A percentile compares a stretch with the other conserved stretches of the same genome.
phyloP scores from a whole-genome alignment of 2,797 vertebrate species.

The Acanthornis magna region DNA sequence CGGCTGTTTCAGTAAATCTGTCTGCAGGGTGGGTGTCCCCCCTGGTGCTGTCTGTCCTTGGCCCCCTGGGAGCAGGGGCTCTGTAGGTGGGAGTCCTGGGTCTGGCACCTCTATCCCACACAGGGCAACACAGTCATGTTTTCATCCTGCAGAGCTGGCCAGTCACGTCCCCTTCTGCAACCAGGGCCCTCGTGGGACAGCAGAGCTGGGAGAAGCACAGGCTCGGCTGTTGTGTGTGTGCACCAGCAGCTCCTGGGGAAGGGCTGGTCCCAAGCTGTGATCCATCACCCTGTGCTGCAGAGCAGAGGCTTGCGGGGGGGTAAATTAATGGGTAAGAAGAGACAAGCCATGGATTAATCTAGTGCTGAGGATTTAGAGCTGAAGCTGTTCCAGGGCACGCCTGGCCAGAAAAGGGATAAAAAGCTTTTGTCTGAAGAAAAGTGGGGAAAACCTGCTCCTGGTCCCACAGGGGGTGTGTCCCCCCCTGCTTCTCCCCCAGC shows the following conservation, averaged over 20 bases:
- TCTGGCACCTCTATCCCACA: too few relatives aligned
- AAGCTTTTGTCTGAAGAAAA: background rate
- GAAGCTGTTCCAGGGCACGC: background rate
- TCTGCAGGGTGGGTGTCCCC: background rate
- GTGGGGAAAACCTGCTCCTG: background rate
- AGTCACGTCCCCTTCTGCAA: background rate
- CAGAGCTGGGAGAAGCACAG: background rate
- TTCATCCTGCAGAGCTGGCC: background rate
- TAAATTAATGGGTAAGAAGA: background rate
- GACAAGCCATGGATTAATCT: background rate
- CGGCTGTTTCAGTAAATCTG: slow-evolving; percentile 60
- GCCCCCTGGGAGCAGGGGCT: background rate
- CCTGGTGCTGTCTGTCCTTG: background rate
- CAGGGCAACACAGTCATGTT: accelerated
- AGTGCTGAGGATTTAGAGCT: background rate
- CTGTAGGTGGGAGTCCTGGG: background rate
- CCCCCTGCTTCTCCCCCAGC: background rate
- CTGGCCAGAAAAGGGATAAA: background rate
- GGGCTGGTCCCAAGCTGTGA: background rate
- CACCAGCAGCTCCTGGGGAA: background rate
- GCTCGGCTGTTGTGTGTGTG: background rate
- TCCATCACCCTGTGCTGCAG: background rate
- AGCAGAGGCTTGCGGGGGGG: accelerated
- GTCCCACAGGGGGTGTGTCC: background rate
- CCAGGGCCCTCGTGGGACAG: background rate